phyloP scores from a whole-genome alignment of 2,797 vertebrate species.

The Darevskia nairensis region DNA sequence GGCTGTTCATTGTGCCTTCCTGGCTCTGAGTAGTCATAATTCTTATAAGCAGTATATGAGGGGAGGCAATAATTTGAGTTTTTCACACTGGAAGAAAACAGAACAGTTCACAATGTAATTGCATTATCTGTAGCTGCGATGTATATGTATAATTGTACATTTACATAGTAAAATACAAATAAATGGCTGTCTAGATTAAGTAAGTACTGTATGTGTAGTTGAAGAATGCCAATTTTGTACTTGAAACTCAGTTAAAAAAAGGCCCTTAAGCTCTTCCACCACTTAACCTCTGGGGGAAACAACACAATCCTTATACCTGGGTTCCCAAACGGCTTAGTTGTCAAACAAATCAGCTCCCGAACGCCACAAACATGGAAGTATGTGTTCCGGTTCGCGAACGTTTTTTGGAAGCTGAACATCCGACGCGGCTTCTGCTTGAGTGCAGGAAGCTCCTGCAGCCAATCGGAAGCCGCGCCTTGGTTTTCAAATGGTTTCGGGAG shows the following conservation, averaged over 20 bases:
- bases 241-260: slow-evolving; percentile 39
- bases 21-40: slow-evolving; percentile 94
- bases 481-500: too few relatives aligned
- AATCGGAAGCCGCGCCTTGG: too few relatives aligned
- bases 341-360: too few relatives aligned
- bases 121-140: slow-evolving; percentile 16
- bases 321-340: too few relatives aligned
- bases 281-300: background rate
- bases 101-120: slow-evolving; percentile 68
- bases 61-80: slow-evolving; percentile 96
- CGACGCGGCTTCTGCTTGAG: too few relatives aligned
- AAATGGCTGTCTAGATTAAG: slow-evolving; percentile 32
- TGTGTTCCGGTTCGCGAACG: too few relatives aligned
- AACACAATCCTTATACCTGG: slow-evolving; percentile 29
- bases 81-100: slow-evolving; percentile 89
- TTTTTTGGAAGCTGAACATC: too few relatives aligned
- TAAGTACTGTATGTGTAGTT: slow-evolving; percentile 32
- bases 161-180: slow-evolving; percentile 43
- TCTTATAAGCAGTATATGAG: slow-evolving; percentile 94
- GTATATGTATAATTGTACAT: slow-evolving; percentile 21
- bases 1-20: slow-evolving; percentile 91
- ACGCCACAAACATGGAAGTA: too few relatives aligned
- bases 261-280: background rate
- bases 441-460: too few relatives aligned
- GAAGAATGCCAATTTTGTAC: slow-evolving; percentile 35